These are phyloP conservation scores for Lagenorhynchus albirostris DNA, from an alignment of 2,113 vertebrate species.

Conservation along the genomic window DNA sequence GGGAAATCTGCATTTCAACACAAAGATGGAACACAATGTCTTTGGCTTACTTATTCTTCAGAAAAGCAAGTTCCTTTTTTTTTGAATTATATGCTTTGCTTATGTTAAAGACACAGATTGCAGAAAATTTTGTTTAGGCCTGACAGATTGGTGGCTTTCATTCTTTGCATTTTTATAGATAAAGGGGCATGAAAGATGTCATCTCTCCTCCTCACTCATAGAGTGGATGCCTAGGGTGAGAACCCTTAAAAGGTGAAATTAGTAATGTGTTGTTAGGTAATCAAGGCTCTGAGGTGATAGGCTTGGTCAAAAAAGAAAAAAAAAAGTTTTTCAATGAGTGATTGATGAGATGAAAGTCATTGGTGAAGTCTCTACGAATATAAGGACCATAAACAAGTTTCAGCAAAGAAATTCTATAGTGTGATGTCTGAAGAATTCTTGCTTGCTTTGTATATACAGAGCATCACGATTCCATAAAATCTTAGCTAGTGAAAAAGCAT, in stretches of 20 bases:
- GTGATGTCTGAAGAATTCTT: background rate
- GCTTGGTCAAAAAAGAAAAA: slow-evolving; percentile 18
- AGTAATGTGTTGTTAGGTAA: slow-evolving; percentile 21
- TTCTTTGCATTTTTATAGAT: slow-evolving; percentile 65
- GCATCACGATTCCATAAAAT: background rate
- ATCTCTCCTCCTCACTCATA: background rate
- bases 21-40: slow-evolving; percentile 75
- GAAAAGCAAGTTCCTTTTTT: slow-evolving; percentile 59
- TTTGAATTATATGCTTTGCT: slow-evolving; percentile 71
- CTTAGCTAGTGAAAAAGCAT: background rate
- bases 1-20: slow-evolving; percentile 77
- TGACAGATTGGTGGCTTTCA: slow-evolving; percentile 67
- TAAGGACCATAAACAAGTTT: background rate
- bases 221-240: background rate
- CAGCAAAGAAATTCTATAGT: background rate
- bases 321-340: background rate
- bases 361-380: background rate
- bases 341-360: slow-evolving; percentile 7
- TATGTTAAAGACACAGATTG: slow-evolving; percentile 75
- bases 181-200: slow-evolving; percentile 57
- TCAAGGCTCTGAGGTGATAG: background rate
- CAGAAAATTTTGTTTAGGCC: slow-evolving; percentile 71
- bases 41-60: slow-evolving; percentile 70
- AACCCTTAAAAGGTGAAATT: slow-evolving; percentile 53
- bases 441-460: slow-evolving; percentile 20